phyloP scores from a whole-genome alignment of 2,797 vertebrate species.

The Heliangelus exortis region DNA sequence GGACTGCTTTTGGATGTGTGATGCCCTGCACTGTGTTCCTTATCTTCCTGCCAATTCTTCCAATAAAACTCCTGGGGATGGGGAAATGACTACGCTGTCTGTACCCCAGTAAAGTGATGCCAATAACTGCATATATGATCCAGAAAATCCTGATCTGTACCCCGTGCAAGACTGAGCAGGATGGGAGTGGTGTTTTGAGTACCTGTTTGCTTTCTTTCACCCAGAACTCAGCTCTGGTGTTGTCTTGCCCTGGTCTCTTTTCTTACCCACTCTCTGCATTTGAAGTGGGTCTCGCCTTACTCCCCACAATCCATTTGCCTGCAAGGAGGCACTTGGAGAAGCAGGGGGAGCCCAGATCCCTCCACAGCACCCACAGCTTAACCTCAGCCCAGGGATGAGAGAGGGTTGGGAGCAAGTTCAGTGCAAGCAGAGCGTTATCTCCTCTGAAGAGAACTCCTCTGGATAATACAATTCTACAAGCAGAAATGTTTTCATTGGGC shows the following conservation, averaged over 20 bases:
- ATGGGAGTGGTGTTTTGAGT: neutral
- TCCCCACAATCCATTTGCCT: neutral
- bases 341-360: neutral
- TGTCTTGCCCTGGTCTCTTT: neutral
- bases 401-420: neutral
- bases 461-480: neutral
- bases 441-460: neutral
- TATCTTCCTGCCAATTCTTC: neutral
- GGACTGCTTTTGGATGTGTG: neutral
- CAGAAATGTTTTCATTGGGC: neutral
- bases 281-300: neutral
- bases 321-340: neutral
- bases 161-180: neutral
- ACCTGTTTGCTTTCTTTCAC: neutral
- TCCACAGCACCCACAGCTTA: neutral
- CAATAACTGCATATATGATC: neutral
- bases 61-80: neutral
- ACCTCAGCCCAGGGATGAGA: neutral
- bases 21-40: neutral
- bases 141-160: neutral
- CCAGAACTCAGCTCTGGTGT: neutral
- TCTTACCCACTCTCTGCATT: neutral
- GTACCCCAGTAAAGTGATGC: neutral
- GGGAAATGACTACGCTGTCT: neutral
- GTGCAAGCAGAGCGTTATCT: neutral